Evolutionary conservation across 2,113 vertebrate genomes (phyloP), one percentile per base, ranked within the genome.

Genomic region (Chlamydotis undulata): DNA sequence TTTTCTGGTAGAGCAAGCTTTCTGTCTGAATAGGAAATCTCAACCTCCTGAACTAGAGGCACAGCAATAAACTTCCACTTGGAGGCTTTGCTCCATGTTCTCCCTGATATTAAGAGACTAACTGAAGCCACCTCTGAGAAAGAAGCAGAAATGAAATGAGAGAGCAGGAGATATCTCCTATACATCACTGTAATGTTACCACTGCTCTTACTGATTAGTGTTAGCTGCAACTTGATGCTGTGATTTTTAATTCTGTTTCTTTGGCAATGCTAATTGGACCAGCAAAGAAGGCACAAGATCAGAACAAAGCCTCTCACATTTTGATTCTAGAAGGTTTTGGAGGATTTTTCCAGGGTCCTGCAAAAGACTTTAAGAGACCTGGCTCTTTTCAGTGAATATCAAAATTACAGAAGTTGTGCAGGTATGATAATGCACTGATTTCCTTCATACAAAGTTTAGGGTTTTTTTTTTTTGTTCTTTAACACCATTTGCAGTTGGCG

Each of bases 1-100:
- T 76, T 22, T 71, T 88, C 87, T 93, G 60, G 82, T 93, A 93
- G 22, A 94, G 41, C 57, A 83, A 69, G 57, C 29, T 83, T 94
- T 61, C 78, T 83, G 83, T 95, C 92, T 94, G 55, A 91, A 55
- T 35, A 85, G 24, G 18, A 67, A 23, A 80, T 93, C 78, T 88
- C 37, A 84, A 4, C 4, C 50, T 83, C n/a, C 52, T 77, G 70
- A 88, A 88, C 77, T 56, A 87, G n/a, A 85, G n/a, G 15, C 25
- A 95, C 25, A 74, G 25, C 25, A 90, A 73, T 74, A 77, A 91
- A 83, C 8, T 90, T 95, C 78, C 50, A 86, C 55, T 92, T 88
- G 70, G 59, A 91, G 52, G 25, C 13, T 87, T 82, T 88, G 33
- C 26, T 82, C 37, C 24, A 53, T 41, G n/a, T 90, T 75, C 18